phyloP scores from a whole-genome alignment of 2,797 vertebrate genomes.

The Thamnophis elegans region DNA sequence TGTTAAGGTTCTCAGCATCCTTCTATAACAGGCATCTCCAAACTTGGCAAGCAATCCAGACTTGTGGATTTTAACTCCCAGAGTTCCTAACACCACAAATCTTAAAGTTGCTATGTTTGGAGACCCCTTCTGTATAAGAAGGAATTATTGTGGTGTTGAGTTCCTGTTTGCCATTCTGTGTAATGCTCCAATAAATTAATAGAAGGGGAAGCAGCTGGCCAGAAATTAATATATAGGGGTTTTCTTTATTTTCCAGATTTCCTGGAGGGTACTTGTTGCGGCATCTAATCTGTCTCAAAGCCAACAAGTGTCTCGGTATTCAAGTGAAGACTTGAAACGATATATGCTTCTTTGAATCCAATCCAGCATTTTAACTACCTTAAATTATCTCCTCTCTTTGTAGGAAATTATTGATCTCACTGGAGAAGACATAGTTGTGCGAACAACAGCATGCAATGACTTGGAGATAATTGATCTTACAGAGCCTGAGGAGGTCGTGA shows the following conservation, averaged over 20 bases:
- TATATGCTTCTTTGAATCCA: neutral
- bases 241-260: neutral
- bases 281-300: neutral
- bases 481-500: constrained; percentile 42
- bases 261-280: neutral
- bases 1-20: neutral
- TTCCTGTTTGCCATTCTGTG: neutral
- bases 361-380: neutral
- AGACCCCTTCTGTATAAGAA: neutral
- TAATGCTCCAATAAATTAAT: neutral
- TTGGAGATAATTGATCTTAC: constrained; percentile 69
- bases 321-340: neutral
- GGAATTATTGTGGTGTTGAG: neutral
- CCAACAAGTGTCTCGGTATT: neutral
- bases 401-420: constrained; percentile 78
- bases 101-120: neutral
- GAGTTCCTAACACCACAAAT: neutral
- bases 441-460: neutral
- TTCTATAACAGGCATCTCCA: neutral
- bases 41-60: neutral
- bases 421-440: constrained; percentile 37
- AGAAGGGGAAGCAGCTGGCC: neutral
- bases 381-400: constrained; percentile 3
- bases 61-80: neutral
- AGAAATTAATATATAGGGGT: neutral